A percentile compares a stretch with the other conserved stretches of the same genome.
Conservation (phyloP, 2,797 vertebrate genomes). For the Microctenopoma stevenorrisi region DNA sequence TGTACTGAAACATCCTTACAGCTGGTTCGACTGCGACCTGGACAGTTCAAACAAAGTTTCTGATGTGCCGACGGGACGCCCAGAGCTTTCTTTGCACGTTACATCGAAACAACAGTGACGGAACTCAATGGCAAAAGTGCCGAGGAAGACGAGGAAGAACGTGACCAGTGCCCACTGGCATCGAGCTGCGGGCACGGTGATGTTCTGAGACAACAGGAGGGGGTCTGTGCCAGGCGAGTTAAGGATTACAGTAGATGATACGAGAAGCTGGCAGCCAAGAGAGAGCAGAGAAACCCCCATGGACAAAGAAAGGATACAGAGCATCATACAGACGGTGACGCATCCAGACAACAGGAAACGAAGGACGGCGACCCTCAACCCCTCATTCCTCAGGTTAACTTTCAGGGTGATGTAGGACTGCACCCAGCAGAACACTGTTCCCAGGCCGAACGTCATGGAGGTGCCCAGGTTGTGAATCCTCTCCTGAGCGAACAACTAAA, state of each 20-base stretch:
- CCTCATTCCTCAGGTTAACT: conserved; percentile 90
- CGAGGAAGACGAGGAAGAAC: conserved; percentile 88
- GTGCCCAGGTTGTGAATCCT: conserved; percentile 89
- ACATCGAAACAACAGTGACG: conserved; percentile 88
- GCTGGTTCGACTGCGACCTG: conserved; percentile 16
- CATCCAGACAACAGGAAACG: conserved; percentile 88
- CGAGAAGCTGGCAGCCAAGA: background rate
- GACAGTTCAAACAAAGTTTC: conserved; percentile 84
- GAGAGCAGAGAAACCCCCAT: no score
- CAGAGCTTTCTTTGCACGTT: conserved; percentile 79
- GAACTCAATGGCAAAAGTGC: conserved; percentile 91
- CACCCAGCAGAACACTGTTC: conserved; percentile 91
- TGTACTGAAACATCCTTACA: conserved; percentile 56
- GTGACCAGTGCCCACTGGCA: conserved; percentile 93
- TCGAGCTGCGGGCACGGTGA: conserved; percentile 86
- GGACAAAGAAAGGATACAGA: conserved; percentile 89
- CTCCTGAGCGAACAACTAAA: conserved; percentile 83
- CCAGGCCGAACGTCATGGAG: conserved; percentile 88
- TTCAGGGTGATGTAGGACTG: conserved; percentile 90
- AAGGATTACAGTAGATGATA: conserved; percentile 1
- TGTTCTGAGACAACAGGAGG: conserved; percentile 76
- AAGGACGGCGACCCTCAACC: conserved; percentile 79
- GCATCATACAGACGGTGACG: conserved; percentile 87
- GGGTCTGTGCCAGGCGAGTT: conserved; percentile 79
- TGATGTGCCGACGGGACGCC: rapidly evolving